Evolutionary conservation across 2,888 invertebrate genomes (phyloP), one percentile per base, ranked within the genome.

Genomic region (Acanthosepion esculentum): DNA sequence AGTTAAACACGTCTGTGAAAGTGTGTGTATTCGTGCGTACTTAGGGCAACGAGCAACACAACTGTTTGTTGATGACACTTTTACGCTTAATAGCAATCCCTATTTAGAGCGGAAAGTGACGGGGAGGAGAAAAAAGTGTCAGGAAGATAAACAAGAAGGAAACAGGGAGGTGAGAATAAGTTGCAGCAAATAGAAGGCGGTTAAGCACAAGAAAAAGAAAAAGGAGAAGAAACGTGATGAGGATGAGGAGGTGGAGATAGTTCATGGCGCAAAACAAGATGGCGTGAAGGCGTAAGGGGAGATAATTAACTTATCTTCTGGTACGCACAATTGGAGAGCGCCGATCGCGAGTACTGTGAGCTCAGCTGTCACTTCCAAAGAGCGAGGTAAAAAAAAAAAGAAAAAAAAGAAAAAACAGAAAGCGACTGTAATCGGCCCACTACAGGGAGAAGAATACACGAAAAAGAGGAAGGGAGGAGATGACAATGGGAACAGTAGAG

Each of bases 81-180:
- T 78, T n/a, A 78, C 78, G 78, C 78, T 78, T 78, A 78, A 78
- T 78, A 78, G 78, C 78, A n/a, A 78, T 78, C 78, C 78, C 78
- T n/a, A 78, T 78, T 15, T 78, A 78, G 78, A 78, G 78, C 78
- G 78, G 78, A 78, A 78, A 78, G n/a, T 78, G 78, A 78, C 33
- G 78, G n/a, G 78, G 3, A 23, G 78, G n/a, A 23, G n/a, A n/a
- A 29, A 78, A 78, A n/a, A 78, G n/a, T 15, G 78, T 78, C 78
- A 78, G 33, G 78, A 78, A n/a, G n/a, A 78, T 33, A 78, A 78
- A 78, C n/a, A 55, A 55, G 23, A 20, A 59, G 59, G 23, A 59
- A 59, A 59, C 59, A 20, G 23, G 59, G 20, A 20, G 59, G 20
- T 20, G 23, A 15, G 50, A 50, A 12, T 12, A 50, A 50, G 50